Evolutionary conservation across 2,113 vertebrate species (phyloP).

Genomic region (Xiphophorus hellerii): DNA sequence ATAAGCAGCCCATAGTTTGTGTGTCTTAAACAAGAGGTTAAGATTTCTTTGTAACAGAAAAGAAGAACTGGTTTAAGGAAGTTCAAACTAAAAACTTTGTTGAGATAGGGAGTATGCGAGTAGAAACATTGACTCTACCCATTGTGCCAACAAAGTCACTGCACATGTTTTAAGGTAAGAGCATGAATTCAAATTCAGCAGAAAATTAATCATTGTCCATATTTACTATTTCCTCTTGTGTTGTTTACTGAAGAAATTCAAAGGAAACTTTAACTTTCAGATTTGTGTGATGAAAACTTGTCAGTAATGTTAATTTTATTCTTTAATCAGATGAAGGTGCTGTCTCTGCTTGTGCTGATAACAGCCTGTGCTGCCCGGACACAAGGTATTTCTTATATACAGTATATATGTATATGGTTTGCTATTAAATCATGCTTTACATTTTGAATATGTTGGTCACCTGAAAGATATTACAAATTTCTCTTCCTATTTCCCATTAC

Average conservation of each 20-base stretch:
- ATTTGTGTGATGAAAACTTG: not conserved
- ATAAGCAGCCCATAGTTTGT: not conserved
- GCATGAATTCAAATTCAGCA: not conserved
- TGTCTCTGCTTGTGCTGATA: slow-evolving; percentile 31
- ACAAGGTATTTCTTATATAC: slow-evolving; percentile 20
- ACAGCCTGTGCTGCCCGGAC: slow-evolving; percentile 23
- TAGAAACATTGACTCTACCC: not conserved
- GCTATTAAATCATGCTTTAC: not conserved
- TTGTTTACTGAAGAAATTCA: not conserved
- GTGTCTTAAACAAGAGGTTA: not conserved
- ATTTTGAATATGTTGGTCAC: not conserved
- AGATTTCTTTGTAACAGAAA: not conserved
- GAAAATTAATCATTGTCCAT: not conserved
- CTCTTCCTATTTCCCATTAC: too few relatives aligned
- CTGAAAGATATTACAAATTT: not conserved
- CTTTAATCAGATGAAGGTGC: slow-evolving; percentile 41
- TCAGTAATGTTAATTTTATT: not conserved
- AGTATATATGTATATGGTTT: not conserved
- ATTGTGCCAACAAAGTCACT: not conserved
- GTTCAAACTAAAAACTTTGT: not conserved
- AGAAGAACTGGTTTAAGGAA: slow-evolving; percentile 32
- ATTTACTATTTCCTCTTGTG: not conserved
- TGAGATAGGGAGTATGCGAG: slow-evolving; percentile 24
- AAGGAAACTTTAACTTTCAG: not conserved
- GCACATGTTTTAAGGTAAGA: slow-evolving; percentile 39